A percentile compares a stretch with the other conserved stretches of the same genome.
phyloP scores from a whole-genome alignment of 2,888 invertebrate genomes.

The Clusia tigrina region DNA sequence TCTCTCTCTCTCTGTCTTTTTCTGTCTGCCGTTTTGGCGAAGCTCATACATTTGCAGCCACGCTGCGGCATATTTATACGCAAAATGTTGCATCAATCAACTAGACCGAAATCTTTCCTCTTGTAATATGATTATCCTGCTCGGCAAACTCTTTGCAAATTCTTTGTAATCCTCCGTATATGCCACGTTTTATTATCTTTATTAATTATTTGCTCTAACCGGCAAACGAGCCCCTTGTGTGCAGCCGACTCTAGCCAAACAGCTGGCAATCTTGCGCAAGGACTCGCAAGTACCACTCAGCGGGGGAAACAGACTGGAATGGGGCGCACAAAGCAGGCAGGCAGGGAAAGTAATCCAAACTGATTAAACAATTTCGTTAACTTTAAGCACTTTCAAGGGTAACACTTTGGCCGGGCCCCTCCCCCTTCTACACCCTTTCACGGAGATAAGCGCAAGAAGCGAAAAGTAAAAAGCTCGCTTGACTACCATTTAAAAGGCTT shows the following conservation, averaged over 20 bases:
- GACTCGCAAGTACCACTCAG: background rate
- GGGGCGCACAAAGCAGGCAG: background rate
- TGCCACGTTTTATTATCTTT: no score
- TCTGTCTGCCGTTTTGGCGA: conserved; percentile 4
- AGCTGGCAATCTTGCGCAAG: background rate
- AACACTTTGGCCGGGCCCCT: conserved; percentile 6
- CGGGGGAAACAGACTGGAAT: background rate
- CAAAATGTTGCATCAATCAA: no score
- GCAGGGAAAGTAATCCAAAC: conserved; percentile 28
- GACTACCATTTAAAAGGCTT: background rate
- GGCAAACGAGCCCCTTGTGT: conserved; percentile 5
- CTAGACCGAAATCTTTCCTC: no score
- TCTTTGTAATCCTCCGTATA: no score
- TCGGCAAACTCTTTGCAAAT: no score
- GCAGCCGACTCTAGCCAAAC: background rate
- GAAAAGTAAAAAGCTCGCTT: background rate
- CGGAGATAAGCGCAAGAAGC: background rate
- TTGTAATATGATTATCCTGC: no score
- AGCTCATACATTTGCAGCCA: no score
- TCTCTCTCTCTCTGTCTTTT: background rate
- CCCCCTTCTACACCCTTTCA: conserved; percentile 1
- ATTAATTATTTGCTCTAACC: conserved; percentile 8
- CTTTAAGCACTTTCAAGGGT: conserved; percentile 26
- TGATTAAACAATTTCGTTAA: conserved; percentile 50
- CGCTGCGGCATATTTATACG: no score